These are phyloP conservation scores for Drosophila guanche DNA, from an alignment of 1,140 invertebrate species.

Conservation along the genomic window DNA sequence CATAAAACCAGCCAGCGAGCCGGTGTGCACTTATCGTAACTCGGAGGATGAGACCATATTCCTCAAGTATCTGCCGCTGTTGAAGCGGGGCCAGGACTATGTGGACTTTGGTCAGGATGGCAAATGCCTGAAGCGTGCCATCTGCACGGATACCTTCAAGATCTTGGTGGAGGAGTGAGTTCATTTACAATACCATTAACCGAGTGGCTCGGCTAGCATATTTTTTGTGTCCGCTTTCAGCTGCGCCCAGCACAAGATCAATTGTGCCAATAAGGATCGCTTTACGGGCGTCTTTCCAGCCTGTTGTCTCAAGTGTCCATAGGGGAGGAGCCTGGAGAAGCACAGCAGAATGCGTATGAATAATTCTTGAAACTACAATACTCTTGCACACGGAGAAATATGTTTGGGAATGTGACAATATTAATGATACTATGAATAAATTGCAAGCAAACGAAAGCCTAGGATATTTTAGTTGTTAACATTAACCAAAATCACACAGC, in stretches of 20 bases:
- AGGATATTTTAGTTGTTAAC: no score
- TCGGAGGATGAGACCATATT: constrained; percentile 72
- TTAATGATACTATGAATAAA: no score
- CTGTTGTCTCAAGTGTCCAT: constrained; percentile 74
- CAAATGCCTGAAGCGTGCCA: constrained; percentile 70
- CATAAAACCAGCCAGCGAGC: constrained; percentile 54
- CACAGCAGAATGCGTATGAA: background rate
- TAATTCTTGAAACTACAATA: no score
- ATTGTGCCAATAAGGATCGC: constrained; percentile 67
- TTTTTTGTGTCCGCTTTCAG: constrained; percentile 27
- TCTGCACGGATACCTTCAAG: constrained; percentile 72
- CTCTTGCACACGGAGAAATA: no score
- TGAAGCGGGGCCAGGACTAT: constrained; percentile 72
- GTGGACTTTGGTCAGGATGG: constrained; percentile 76
- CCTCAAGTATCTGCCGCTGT: constrained; percentile 68
- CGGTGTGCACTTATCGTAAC: constrained; percentile 71
- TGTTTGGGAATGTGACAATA: no score
- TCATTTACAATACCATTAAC: background rate
- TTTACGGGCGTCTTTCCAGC: constrained; percentile 75
- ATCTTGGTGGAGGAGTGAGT: constrained; percentile 75
- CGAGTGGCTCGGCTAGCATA: background rate
- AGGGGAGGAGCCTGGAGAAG: background rate
- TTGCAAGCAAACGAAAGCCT: no score
- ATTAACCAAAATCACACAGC: no score
- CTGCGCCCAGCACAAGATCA: constrained; percentile 64